A percentile compares a stretch with the other conserved stretches of the same genome.
Evolutionary conservation across 2,888 invertebrate species (phyloP).

Genomic region (Philhelius pedissequus): DNA sequence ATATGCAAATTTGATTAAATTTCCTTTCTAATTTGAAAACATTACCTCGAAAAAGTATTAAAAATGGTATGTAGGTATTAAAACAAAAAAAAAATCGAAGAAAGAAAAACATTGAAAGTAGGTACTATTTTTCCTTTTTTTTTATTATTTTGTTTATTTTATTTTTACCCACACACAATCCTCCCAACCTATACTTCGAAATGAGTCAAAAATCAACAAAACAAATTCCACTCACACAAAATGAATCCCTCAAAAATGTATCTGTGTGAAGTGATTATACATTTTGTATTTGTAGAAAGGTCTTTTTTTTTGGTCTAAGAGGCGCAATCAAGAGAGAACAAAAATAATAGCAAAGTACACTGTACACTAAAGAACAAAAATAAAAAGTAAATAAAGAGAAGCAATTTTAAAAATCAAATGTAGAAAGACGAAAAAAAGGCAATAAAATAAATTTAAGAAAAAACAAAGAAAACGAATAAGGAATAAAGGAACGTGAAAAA

Average conservation of each 20-base stretch:
- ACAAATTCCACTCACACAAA: background rate
- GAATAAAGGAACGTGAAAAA: slow-evolving; percentile 48
- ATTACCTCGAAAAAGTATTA: slow-evolving; percentile 25
- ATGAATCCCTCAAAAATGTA: background rate
- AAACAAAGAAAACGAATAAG: slow-evolving; percentile 11
- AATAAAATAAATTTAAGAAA: background rate
- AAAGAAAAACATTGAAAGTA: slow-evolving; percentile 34
- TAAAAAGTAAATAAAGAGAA: slow-evolving; percentile 53
- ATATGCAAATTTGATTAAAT: slow-evolving; percentile 62
- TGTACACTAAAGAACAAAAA: slow-evolving; percentile 15
- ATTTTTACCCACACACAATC: background rate
- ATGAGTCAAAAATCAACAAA: slow-evolving; percentile 1
- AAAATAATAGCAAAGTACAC: slow-evolving; percentile 30
- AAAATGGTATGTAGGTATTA: slow-evolving; percentile 18
- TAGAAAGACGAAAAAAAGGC: background rate
- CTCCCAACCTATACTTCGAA: background rate
- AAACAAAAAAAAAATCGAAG: slow-evolving; percentile 12
- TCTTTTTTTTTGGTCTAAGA: slow-evolving; percentile 29
- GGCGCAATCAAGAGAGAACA: slow-evolving; percentile 39
- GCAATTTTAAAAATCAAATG: slow-evolving; percentile 30
- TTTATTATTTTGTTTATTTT: background rate
- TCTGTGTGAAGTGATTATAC: slow-evolving; percentile 29
- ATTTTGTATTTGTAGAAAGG: background rate
- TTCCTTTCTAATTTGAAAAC: slow-evolving; percentile 55
- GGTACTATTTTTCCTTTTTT: slow-evolving; percentile 3